A percentile compares a stretch with the other conserved stretches of the same genome.
phyloP scores from a whole-genome alignment of 1,140 invertebrate genomes.

The Aphelinus atriplicis region DNA sequence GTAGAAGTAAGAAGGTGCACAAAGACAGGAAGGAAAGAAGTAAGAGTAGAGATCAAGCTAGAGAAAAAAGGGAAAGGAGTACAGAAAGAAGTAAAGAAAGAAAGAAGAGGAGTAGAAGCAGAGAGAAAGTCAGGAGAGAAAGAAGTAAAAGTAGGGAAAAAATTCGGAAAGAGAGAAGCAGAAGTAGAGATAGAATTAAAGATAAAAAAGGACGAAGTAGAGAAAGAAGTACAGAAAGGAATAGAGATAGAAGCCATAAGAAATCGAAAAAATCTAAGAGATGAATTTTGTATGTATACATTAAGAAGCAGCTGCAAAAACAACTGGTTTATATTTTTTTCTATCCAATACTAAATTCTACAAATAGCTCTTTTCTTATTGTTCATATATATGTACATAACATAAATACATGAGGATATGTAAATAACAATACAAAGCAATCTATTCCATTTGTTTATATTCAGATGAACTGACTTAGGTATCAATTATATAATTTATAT shows the following conservation, averaged over 20 bases:
- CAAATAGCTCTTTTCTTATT: too few relatives aligned
- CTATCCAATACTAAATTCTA: too few relatives aligned
- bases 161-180: conserved; percentile 15
- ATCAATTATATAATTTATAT: too few relatives aligned
- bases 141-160: conserved; percentile 41
- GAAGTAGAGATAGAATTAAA: background rate
- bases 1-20: conserved; percentile 45
- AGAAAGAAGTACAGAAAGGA: conserved; percentile 14
- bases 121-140: conserved; percentile 44
- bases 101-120: conserved; percentile 35
- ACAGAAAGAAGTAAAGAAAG: background rate
- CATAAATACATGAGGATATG: too few relatives aligned
- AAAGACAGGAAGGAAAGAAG: conserved; percentile 46
- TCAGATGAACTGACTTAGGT: too few relatives aligned
- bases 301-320: background rate
- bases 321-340: background rate
- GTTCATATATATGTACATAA: too few relatives aligned
- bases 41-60: conserved; percentile 29
- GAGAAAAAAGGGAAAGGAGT: conserved; percentile 28
- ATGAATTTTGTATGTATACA: too few relatives aligned
- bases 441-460: too few relatives aligned
- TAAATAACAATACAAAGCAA: too few relatives aligned
- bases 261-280: background rate
- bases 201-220: conserved; percentile 7
- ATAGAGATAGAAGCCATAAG: background rate